Percentiles rank a stretch among this genome's conserved stretches.
These are phyloP conservation scores for Metellina segmentata DNA, from an alignment of 2,888 invertebrate genomes.

Conservation along the genomic window DNA sequence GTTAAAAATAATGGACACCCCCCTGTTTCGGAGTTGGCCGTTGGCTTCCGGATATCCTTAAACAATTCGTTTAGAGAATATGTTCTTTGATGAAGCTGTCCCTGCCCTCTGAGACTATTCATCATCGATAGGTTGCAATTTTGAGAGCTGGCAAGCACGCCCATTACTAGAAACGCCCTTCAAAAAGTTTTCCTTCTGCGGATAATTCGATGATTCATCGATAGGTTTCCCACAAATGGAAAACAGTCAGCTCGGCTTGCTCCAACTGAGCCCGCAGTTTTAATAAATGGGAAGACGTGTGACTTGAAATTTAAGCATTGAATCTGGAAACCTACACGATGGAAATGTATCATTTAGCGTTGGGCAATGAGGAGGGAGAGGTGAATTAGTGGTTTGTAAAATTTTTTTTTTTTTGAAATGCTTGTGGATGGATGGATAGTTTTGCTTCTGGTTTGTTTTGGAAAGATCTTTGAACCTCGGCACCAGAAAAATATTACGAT, in stretches of 20 bases:
- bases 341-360: no score
- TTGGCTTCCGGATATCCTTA: constrained; percentile 3
- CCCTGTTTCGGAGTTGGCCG: neutral
- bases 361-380: no score
- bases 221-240: constrained; percentile 16
- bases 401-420: no score
- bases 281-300: neutral
- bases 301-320: neutral
- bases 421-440: no score
- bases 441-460: no score
- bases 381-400: no score
- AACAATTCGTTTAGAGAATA: constrained; percentile 43
- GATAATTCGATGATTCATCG: constrained; percentile 41
- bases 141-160: constrained; percentile 16
- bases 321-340: no score
- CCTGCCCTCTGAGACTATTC: constrained; percentile 26
- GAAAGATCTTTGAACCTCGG: no score
- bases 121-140: constrained; percentile 60
- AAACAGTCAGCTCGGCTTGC: neutral
- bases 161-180: constrained; percentile 33
- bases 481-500: no score
- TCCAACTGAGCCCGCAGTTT: neutral
- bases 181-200: constrained; percentile 6
- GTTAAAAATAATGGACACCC: constrained; percentile 33
- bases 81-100: constrained; percentile 54